These are phyloP conservation scores for Cheilinus undulatus DNA, from an alignment of 2,113 vertebrate species.

Conservation along the genomic window DNA sequence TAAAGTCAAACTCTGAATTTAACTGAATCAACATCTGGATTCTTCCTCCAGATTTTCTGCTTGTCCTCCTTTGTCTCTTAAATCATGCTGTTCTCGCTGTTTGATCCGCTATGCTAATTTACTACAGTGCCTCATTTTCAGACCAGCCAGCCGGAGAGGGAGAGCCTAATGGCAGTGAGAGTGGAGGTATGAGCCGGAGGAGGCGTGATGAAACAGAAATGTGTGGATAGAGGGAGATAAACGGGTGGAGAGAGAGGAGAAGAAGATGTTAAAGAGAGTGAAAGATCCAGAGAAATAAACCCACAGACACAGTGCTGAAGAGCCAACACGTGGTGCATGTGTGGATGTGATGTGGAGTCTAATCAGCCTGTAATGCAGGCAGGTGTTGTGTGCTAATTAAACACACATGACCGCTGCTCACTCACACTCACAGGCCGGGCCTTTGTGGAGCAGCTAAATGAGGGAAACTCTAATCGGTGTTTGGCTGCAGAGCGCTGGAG, in stretches of 20 bases:
- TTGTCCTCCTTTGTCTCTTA: background rate
- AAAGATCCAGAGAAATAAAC: slow-evolving; percentile 38
- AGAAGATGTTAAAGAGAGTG: background rate
- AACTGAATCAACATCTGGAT: slow-evolving; percentile 1
- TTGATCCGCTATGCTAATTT: background rate
- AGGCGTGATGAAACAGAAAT: background rate
- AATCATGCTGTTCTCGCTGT: background rate
- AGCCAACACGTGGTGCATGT: slow-evolving; percentile 19
- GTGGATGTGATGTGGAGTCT: slow-evolving; percentile 52
- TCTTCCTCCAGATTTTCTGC: background rate
- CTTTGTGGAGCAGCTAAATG: slow-evolving; percentile 51
- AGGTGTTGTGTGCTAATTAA: slow-evolving; percentile 63
- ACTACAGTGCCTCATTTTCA: slow-evolving; percentile 14
- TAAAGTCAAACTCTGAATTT: background rate
- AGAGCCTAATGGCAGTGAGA: background rate
- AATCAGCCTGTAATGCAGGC: slow-evolving; percentile 57
- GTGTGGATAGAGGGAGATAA: background rate
- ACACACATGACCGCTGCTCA: slow-evolving; percentile 29
- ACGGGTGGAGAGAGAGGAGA: slow-evolving; percentile 10
- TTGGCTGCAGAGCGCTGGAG: slow-evolving; percentile 26
- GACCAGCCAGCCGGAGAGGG: background rate
- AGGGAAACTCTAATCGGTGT: slow-evolving; percentile 40
- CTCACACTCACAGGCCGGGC: slow-evolving; percentile 23
- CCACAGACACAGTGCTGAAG: background rate
- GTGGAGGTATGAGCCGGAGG: background rate